A percentile compares a stretch with the other conserved stretches of the same genome.
These are phyloP conservation scores for Drosophila orosa DNA, from an alignment of 1,140 invertebrate species.

Conservation along the genomic window DNA sequence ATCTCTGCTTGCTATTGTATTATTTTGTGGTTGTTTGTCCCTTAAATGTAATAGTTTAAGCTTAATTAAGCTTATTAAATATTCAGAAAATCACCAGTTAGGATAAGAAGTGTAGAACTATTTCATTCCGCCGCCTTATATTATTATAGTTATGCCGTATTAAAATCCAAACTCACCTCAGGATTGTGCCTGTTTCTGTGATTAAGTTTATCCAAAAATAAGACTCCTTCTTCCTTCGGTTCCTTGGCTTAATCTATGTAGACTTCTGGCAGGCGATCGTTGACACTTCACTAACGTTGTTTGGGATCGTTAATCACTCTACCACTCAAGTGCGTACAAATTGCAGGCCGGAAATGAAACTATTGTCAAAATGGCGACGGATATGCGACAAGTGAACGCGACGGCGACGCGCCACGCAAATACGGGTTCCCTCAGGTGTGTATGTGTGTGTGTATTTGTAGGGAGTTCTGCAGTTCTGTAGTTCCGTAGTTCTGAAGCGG, in stretches of 20 bases:
- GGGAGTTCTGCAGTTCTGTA: conserved; percentile 1
- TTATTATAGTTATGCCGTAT: not conserved
- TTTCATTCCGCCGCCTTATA: not conserved
- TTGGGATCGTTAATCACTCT: conserved; percentile 36
- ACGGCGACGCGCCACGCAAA: conserved; percentile 62
- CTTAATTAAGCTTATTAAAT: not conserved
- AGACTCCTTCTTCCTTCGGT: not conserved
- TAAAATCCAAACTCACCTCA: conserved; percentile 47
- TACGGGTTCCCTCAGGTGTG: conserved; percentile 34
- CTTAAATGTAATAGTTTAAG: not conserved
- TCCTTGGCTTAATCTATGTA: not conserved
- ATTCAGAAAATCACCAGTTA: not conserved
- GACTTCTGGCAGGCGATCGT: conserved; percentile 7
- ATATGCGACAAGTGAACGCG: conserved; percentile 66
- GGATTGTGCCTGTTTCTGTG: conserved; percentile 70
- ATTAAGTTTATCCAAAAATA: conserved; percentile 60
- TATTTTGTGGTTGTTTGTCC: not conserved
- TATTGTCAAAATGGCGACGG: conserved; percentile 75
- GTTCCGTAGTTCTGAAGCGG: conserved; percentile 49
- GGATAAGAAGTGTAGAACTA: not conserved
- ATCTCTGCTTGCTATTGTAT: not conserved
- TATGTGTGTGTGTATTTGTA: too few relatives aligned
- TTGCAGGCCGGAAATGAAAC: conserved; percentile 64
- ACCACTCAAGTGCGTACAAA: conserved; percentile 54
- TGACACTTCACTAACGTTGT: conserved; percentile 37